A percentile compares a stretch with the other conserved stretches of the same genome.
Evolutionary conservation across 2,113 vertebrate species (phyloP).

Genomic region (Cephalopterus ornatus): DNA sequence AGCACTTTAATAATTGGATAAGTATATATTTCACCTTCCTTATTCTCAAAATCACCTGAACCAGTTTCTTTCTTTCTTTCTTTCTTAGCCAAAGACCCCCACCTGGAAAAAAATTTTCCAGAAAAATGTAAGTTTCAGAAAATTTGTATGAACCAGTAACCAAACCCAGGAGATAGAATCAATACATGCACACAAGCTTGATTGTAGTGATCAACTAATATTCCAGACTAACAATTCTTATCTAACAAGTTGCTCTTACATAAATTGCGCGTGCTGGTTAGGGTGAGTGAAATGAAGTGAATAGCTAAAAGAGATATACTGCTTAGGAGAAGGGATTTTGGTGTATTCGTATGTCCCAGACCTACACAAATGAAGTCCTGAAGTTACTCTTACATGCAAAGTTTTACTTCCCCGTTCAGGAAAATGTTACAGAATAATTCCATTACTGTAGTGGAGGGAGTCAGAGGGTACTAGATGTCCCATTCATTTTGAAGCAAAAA

Average conservation of each 20-base stretch:
- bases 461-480: neutral
- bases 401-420: neutral
- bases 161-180: constrained; percentile 40
- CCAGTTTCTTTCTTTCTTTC: constrained; percentile 67
- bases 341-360: neutral
- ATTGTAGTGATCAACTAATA: constrained; percentile 10
- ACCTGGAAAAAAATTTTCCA: constrained; percentile 72
- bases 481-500: neutral
- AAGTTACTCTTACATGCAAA: neutral
- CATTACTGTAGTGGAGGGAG: neutral
- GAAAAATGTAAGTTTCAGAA: constrained; percentile 70
- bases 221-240: constrained; percentile 17
- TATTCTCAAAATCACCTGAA: constrained; percentile 68
- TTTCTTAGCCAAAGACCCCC: constrained; percentile 69
- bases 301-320: neutral
- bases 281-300: neutral
- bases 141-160: constrained; percentile 62
- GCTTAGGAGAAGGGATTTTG: neutral
- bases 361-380: neutral
- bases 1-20: constrained; percentile 65
- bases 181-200: constrained; percentile 3
- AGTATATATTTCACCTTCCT: constrained; percentile 68
- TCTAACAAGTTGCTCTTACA: neutral
- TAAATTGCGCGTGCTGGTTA: neutral
- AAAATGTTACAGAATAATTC: neutral